Percentiles rank a stretch among this genome's conserved stretches.
Conservation (phyloP, 2,888 invertebrate genomes). For the Drosophila anceps region DNA sequence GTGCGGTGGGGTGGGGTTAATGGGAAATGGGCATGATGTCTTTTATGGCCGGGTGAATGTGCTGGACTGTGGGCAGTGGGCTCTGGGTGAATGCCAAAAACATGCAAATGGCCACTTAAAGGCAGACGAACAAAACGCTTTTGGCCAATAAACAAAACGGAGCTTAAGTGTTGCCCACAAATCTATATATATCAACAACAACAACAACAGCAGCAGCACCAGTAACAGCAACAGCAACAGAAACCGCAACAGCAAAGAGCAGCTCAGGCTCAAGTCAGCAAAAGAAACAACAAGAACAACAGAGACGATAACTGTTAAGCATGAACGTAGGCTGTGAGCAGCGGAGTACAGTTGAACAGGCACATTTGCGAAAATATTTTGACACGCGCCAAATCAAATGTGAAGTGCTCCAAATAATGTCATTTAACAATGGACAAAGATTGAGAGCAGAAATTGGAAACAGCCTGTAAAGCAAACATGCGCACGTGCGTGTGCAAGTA, state of each 20-base stretch:
- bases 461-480: conserved; percentile 22
- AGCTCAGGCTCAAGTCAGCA: not conserved
- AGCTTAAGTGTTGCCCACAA: conserved; percentile 51
- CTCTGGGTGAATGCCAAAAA: conserved; percentile 54
- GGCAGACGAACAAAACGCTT: conserved; percentile 57
- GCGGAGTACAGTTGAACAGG: conserved; percentile 30
- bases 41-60: conserved; percentile 16
- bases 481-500: conserved; percentile 11
- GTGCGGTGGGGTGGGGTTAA: not conserved
- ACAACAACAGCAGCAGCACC: not conserved
- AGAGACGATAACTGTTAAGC: not conserved
- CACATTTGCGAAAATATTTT: conserved; percentile 61
- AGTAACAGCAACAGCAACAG: not conserved
- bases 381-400: conserved; percentile 66
- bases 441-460: conserved; percentile 42
- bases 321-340: conserved; percentile 8
- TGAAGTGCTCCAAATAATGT: conserved; percentile 72
- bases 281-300: conserved; percentile 5
- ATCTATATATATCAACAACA: not conserved
- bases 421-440: conserved; percentile 63
- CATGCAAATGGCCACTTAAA: conserved; percentile 73
- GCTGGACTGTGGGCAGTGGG: conserved; percentile 12
- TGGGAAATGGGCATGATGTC: not conserved
- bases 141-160: conserved; percentile 68
- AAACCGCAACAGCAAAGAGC: conserved; percentile 3